Evolutionary conservation across 1,140 invertebrate species (phyloP).

Genomic region (Drosophila mayri): DNA sequence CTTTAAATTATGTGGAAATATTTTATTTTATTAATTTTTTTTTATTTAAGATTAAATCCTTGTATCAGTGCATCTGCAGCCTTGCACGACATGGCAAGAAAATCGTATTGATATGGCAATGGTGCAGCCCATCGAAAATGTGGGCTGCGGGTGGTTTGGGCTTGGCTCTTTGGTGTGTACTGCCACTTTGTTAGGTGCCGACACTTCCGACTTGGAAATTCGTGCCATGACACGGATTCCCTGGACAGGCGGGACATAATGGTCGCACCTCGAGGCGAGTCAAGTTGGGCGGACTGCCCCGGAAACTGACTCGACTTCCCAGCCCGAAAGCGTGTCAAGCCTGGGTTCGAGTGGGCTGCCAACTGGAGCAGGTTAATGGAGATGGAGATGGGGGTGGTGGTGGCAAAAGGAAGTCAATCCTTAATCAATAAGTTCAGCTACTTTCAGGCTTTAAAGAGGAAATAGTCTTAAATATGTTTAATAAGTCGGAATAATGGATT

Average conservation of each 20-base stretch:
- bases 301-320: slow-evolving; percentile 23
- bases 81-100: slow-evolving; percentile 52
- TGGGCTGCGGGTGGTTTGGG: slow-evolving; percentile 5
- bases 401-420: slow-evolving; percentile 3
- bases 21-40: neutral
- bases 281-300: slow-evolving; percentile 37
- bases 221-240: slow-evolving; percentile 56
- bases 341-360: slow-evolving; percentile 48
- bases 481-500: neutral
- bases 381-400: slow-evolving; percentile 8
- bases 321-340: slow-evolving; percentile 43
- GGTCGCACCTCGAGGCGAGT: slow-evolving; percentile 57
- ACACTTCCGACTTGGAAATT: slow-evolving; percentile 58
- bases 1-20: neutral
- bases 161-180: neutral
- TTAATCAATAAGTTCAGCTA: slow-evolving; percentile 41
- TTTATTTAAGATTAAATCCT: neutral
- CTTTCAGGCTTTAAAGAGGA: slow-evolving; percentile 22
- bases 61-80: slow-evolving; percentile 19
- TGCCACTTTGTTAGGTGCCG: slow-evolving; percentile 56
- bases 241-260: slow-evolving; percentile 50
- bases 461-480: slow-evolving; percentile 5
- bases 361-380: slow-evolving; percentile 61
- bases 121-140: slow-evolving; percentile 36
- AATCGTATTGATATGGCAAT: slow-evolving; percentile 58